A percentile compares a stretch with the other conserved stretches of the same genome.
Evolutionary conservation across 2,797 vertebrate genomes (phyloP).

Genomic region (Sebastes iracundus): DNA sequence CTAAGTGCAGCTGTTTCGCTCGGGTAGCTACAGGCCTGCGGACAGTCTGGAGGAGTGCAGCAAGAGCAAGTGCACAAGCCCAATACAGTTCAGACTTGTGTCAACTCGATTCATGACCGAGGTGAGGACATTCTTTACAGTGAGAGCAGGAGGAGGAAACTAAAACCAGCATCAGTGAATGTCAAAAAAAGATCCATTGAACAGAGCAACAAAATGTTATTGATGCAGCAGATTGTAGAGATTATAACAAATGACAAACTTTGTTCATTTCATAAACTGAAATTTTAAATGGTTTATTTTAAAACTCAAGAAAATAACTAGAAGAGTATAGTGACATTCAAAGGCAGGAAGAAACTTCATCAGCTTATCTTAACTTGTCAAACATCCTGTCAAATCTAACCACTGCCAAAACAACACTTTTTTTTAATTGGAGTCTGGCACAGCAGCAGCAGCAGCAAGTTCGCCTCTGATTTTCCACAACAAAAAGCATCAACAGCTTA

Average conservation of each 20-base stretch:
- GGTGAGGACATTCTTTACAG: not conserved
- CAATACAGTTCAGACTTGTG: constrained; percentile 32
- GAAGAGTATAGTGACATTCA: not conserved
- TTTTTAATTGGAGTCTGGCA: not conserved
- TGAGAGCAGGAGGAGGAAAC: not conserved
- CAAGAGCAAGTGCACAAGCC: not conserved
- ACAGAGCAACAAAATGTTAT: not conserved
- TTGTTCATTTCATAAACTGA: not conserved
- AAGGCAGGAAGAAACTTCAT: constrained; percentile 36
- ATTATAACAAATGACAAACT: not conserved
- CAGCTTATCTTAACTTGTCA: constrained; percentile 28
- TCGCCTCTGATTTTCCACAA: not conserved
- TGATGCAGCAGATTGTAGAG: not conserved
- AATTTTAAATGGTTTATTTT: not conserved
- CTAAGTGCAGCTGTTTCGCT: not conserved
- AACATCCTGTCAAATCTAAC: constrained; percentile 42
- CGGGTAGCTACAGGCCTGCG: not conserved
- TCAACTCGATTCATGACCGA: constrained; percentile 22
- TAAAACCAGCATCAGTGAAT: not conserved
- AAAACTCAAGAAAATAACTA: not conserved
- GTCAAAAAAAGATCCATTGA: not conserved
- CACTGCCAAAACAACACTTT: constrained; percentile 8
- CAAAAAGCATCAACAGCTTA: constrained; percentile 16
- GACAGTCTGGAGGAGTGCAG: not conserved
- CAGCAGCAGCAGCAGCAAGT: not conserved